These are phyloP conservation scores for Sebastes matsubarae DNA, from an alignment of 2,797 vertebrate species.

Conservation along the genomic window DNA sequence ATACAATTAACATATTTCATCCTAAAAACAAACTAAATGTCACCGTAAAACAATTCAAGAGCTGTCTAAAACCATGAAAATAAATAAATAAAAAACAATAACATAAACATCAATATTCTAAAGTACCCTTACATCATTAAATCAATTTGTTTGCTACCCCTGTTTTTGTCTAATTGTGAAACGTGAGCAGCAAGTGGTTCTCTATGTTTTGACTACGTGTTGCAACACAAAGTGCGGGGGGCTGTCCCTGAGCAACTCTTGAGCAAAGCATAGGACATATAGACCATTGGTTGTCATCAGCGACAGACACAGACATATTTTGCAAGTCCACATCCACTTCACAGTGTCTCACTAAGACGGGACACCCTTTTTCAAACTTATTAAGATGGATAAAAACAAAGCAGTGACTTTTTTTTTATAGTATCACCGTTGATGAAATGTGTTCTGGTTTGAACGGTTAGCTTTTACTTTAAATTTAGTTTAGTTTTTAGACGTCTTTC, in stretches of 20 bases:
- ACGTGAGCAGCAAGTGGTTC: constrained; percentile 50
- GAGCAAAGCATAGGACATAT: constrained; percentile 33
- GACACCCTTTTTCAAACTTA: neutral
- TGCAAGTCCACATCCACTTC: constrained; percentile 19
- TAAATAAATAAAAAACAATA: neutral
- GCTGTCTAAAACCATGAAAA: neutral
- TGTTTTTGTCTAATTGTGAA: constrained; percentile 48
- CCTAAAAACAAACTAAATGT: neutral
- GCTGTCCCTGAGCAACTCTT: constrained; percentile 26
- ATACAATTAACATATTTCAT: neutral
- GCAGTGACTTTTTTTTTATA: neutral
- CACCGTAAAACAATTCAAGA: neutral
- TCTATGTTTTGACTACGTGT: constrained; percentile 61
- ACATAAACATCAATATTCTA: neutral
- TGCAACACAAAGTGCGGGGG: constrained; percentile 55
- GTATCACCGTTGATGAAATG: neutral
- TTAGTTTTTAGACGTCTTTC: constrained; percentile 39
- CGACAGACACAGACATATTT: constrained; percentile 47
- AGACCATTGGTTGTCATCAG: constrained; percentile 17
- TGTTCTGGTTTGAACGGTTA: neutral
- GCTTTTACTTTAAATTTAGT: neutral
- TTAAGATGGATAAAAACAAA: constrained; percentile 10
- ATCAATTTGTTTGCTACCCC: neutral
- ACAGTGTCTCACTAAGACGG: neutral
- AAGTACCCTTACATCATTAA: neutral